phyloP scores from a whole-genome alignment of 2,797 vertebrate species.

The Crenuchus spilurus region DNA sequence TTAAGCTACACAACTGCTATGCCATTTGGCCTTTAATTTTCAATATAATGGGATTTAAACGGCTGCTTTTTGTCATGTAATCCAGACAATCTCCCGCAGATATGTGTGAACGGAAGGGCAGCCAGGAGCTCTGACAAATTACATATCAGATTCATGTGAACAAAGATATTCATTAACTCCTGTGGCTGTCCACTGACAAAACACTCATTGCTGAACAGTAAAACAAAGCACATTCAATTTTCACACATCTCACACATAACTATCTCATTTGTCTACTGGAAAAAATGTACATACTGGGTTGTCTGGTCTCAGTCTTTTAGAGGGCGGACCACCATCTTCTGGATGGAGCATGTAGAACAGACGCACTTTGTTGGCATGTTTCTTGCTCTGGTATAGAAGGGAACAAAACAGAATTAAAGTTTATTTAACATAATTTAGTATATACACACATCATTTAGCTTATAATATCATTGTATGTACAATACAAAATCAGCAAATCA shows the following conservation, averaged over 20 bases:
- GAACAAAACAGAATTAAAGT: too few species aligned
- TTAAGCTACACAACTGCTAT: not conserved
- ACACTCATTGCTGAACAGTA: not conserved
- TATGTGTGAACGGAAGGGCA: not conserved
- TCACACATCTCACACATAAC: not conserved
- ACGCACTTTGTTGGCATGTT: slow-evolving; percentile 74
- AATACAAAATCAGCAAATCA: too few species aligned
- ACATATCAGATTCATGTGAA: slow-evolving; percentile 62
- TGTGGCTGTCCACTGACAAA: not conserved
- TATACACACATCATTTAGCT: too few species aligned
- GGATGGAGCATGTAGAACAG: slow-evolving; percentile 75
- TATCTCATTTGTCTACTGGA: slow-evolving; percentile 30
- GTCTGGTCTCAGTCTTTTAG: slow-evolving; percentile 70
- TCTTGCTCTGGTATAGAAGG: slow-evolving; percentile 65
- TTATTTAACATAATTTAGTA: too few species aligned
- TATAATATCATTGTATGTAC: too few species aligned
- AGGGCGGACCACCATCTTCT: slow-evolving; percentile 71
- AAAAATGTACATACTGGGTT: slow-evolving; percentile 64
- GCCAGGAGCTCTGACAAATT: not conserved
- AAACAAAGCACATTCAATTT: not conserved
- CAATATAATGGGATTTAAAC: not conserved
- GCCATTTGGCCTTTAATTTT: not conserved
- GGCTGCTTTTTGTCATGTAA: not conserved
- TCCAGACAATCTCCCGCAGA: too few species aligned
- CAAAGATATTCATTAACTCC: slow-evolving; percentile 11